Conservation (phyloP, 2,797 vertebrate species). For the Xenentodon cancila region DNA sequence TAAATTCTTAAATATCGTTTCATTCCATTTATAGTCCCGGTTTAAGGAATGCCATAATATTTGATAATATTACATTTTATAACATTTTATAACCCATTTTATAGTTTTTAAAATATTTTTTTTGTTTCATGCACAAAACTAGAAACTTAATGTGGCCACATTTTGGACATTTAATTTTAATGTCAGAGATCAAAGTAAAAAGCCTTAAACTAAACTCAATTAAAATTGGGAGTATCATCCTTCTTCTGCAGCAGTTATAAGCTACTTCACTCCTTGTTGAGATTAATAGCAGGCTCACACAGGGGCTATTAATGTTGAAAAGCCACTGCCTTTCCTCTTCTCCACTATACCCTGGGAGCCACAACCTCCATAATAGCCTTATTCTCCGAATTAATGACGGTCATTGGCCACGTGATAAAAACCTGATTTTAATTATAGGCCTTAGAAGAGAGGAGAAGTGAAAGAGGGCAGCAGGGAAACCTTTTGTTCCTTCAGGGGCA, state of each 20-base stretch:
- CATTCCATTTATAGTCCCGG: neutral
- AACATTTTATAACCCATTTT: too few relatives aligned
- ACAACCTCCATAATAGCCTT: constrained; percentile 58
- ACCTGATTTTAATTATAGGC: constrained; percentile 67
- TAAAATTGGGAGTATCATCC: constrained; percentile 52
- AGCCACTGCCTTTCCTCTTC: constrained; percentile 55
- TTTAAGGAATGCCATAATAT: neutral
- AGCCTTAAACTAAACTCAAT: constrained; percentile 48
- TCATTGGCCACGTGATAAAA: constrained; percentile 37
- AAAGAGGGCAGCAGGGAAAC: constrained; percentile 39
- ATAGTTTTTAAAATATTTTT: too few relatives aligned
- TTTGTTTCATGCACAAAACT: constrained; percentile 4
- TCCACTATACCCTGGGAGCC: constrained; percentile 58
- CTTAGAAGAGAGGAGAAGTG: constrained; percentile 23
- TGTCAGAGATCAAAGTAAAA: constrained; percentile 41
- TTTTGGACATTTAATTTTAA: constrained; percentile 3
- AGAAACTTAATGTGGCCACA: constrained; percentile 24
- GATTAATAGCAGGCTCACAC: constrained; percentile 64
- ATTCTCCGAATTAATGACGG: constrained; percentile 65
- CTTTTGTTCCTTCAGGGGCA: constrained; percentile 45
- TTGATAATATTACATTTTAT: neutral
- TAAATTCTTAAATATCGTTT: too few relatives aligned
- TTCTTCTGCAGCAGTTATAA: constrained; percentile 54
- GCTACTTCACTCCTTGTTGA: constrained; percentile 70
- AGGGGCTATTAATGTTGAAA: constrained; percentile 65